Evolutionary conservation across 2,888 invertebrate genomes (phyloP).

Genomic region (Arge pagana): DNA sequence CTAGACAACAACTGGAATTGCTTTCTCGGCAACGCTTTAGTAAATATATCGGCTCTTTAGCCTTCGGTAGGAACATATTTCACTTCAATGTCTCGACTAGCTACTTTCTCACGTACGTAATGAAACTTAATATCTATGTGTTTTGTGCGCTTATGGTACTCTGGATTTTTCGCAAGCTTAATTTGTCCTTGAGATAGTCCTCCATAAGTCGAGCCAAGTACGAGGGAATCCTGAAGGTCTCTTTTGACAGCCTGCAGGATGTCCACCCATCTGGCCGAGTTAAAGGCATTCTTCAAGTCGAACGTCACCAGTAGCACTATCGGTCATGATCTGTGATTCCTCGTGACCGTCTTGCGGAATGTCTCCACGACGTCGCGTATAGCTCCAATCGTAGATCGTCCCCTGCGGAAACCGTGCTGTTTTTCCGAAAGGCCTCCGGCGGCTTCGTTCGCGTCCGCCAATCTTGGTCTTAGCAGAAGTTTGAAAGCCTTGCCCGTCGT

Average conservation of each 20-base stretch:
- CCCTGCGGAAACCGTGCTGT: slow-evolving; percentile 27
- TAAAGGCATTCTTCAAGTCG: too few species aligned
- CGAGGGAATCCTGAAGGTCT: too few species aligned
- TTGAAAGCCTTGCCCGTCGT: slow-evolving; percentile 1
- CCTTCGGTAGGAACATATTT: background rate
- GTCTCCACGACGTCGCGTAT: too few species aligned
- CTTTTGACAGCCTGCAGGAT: too few species aligned
- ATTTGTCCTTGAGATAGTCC: background rate
- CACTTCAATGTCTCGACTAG: background rate
- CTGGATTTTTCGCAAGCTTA: background rate
- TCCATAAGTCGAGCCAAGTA: too few species aligned
- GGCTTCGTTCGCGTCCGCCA: background rate
- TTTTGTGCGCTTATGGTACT: background rate
- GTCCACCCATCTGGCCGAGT: too few species aligned
- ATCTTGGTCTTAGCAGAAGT: background rate
- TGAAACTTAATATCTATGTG: slow-evolving; percentile 1
- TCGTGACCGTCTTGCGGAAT: too few species aligned
- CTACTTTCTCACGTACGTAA: background rate
- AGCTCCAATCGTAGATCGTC: slow-evolving; percentile 24
- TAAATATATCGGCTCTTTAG: background rate
- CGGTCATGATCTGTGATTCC: too few species aligned
- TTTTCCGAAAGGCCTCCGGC: slow-evolving; percentile 14
- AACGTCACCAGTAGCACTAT: too few species aligned
- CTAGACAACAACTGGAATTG: background rate
- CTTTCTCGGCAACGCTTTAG: background rate